Base-by-base conservation (phyloP, 2,797 vertebrate genomes). In the Zalophus californianus region DNA sequence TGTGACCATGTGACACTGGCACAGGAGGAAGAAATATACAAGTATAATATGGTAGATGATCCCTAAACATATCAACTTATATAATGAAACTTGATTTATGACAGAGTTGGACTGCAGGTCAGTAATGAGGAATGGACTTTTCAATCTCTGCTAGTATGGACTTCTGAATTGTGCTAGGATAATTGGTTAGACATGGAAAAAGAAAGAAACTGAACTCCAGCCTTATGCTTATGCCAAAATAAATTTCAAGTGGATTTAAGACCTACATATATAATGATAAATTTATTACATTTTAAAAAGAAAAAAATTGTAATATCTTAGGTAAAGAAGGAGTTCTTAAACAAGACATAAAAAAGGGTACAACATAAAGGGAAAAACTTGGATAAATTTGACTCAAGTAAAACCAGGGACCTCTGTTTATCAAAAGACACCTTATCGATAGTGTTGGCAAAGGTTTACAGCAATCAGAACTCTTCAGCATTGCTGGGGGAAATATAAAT, bases 171-270 rank as follows among this genome's bases (percentile, higher is more conserved):
- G 29, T 68, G 58, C 58, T 77, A 83, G 5, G 38, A 70, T 92
- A 90, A 92, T 66, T 92, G 62, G 27, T 83, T 89, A 82, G 56
- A 75, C 25, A 20, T 68, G 38, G 82, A 20, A 84, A 83, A 78
- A 29, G 35, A 89, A 79, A 83, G 12, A 58, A 73, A 86, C n/a
- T 94, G 48, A 50, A 94, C 32, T 86, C 32, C 18, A 48, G 32
- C 25, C 27, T 52, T 82, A 66, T 48, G 29, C 16, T n/a, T 86
- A 64, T 2, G 56, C 8, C 83, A 87, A 92, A 70, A 60, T 60
- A 91, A 91, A 86, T 70, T 60, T 85, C 14, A 89, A 86, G 8
- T 54, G 56, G 12, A 25, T 87, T 97, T 78, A 92, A 93, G 54
- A 82, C 2, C 13, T 56, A 38, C 41, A 70, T 23, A 58, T 78